These are phyloP conservation scores for Rhyacophila evoluta DNA, from an alignment of 2,888 invertebrate species.

Conservation along the genomic window DNA sequence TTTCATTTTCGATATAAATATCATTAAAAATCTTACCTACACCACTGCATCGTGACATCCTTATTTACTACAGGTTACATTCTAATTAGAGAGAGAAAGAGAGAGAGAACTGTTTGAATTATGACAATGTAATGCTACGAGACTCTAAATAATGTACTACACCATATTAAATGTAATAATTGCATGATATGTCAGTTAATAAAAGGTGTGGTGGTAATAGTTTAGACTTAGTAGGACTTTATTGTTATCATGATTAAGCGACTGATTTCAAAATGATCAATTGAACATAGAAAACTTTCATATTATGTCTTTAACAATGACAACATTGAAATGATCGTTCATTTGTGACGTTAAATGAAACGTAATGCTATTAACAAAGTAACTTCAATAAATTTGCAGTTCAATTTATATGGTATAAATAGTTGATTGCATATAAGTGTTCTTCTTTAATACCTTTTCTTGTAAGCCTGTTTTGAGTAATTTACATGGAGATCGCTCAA, in stretches of 20 bases:
- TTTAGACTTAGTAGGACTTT: slow-evolving; percentile 31
- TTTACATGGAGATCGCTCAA: too few species aligned
- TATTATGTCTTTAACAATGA: neutral
- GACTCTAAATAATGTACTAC: slow-evolving; percentile 41
- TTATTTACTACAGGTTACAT: slow-evolving; percentile 41
- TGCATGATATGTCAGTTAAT: slow-evolving; percentile 28
- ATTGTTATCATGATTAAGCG: slow-evolving; percentile 22
- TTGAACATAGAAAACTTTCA: slow-evolving; percentile 4
- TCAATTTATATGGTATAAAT: neutral
- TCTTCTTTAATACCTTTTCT: too few species aligned
- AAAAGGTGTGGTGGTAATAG: slow-evolving; percentile 37
- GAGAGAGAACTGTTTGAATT: slow-evolving; percentile 35
- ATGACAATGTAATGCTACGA: slow-evolving; percentile 37
- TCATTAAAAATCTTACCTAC: neutral
- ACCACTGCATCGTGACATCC: slow-evolving; percentile 26
- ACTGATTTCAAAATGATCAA: slow-evolving; percentile 24
- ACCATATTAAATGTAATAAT: slow-evolving; percentile 37
- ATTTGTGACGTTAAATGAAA: neutral
- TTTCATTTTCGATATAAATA: neutral
- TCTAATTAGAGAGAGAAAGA: slow-evolving; percentile 49
- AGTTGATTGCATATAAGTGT: too few species aligned
- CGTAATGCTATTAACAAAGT: neutral
- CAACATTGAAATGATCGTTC: slow-evolving; percentile 3
- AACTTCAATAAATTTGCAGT: too few species aligned
- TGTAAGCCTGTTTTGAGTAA: too few species aligned